Evolutionary conservation across 2,113 vertebrate genomes (phyloP), one percentile per base, ranked within the genome.

Genomic region (Corythaixoides concolor): DNA sequence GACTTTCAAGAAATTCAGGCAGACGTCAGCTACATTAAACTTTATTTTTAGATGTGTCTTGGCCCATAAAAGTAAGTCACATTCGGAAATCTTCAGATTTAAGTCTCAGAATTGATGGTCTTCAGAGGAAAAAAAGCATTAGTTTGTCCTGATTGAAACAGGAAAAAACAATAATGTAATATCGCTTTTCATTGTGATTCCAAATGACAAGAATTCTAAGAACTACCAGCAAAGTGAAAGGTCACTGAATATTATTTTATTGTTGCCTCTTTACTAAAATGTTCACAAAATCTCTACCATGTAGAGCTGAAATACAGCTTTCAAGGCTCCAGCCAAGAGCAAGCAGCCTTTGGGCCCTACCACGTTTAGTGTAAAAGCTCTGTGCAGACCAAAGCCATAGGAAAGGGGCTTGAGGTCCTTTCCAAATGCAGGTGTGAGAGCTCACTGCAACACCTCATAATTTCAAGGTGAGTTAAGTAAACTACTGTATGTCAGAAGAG

Each of bases 401-500:
- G 12, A 47, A 60, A 9, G 12, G 32, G 6, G 4, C 23, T 74
- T 60, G 39, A 33, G 20, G 32, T 32, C 47, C n/a, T 49, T 47
- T 74, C 41, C 63, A 33, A 81, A 60, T 6, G 15, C 59, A 88
- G 68, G n/a, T 87, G 76, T 90, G 88, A 75, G 66, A 84, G 6
- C 55, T 96, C 83, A 78, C 35, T 63, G 56, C 50, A 88, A 43
- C 88, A 95, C 67, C 60, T 89, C 91, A 80, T 90, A 55, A 77
- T 66, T 94, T 77, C 63, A 74, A 93, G 81, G 78, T 85, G 41
- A 83, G 18, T 82, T 77, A 90, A 91, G 59, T 62, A 89, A 88
- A 62, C 87, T 21, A 19, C 37, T 9, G 1, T 30, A 12, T 27
- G 68, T 68, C 85, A 89, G 50, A 70, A 45, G 62, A 62, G 18